These are phyloP conservation scores for Maniola jurtina DNA, from an alignment of 1,140 invertebrate genomes.

Conservation along the genomic window DNA sequence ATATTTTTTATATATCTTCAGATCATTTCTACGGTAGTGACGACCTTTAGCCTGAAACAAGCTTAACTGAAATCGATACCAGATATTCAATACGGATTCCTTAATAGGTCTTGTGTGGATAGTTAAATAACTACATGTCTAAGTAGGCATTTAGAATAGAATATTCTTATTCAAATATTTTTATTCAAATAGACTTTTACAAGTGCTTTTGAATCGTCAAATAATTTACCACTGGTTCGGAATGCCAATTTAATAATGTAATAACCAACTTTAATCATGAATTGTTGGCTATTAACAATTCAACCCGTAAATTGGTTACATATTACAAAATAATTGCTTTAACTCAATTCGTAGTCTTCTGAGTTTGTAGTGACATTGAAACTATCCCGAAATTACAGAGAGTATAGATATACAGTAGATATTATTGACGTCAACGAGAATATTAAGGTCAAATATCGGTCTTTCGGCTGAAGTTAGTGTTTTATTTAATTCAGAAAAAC, in stretches of 20 bases:
- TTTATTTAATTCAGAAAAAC: not conserved
- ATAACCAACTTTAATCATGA: not conserved
- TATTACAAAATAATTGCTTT: constrained; percentile 21
- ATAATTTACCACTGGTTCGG: too few relatives aligned
- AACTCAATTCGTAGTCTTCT: constrained; percentile 10
- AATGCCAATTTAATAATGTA: too few relatives aligned
- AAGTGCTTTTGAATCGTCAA: too few relatives aligned
- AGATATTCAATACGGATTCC: not conserved
- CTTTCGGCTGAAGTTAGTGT: constrained; percentile 1
- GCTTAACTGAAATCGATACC: constrained; percentile 5
- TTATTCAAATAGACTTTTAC: too few relatives aligned
- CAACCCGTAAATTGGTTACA: constrained; percentile 18
- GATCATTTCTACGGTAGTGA: not conserved
- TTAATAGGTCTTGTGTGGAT: too few relatives aligned
- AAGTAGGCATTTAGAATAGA: too few relatives aligned
- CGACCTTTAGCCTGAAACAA: constrained; percentile 1
- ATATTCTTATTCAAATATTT: too few relatives aligned
- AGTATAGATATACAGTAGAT: not conserved
- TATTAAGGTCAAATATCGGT: not conserved
- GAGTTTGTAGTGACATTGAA: constrained; percentile 15
- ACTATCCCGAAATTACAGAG: not conserved
- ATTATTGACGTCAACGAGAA: constrained; percentile 5
- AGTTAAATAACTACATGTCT: too few relatives aligned
- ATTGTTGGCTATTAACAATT: constrained; percentile 8
- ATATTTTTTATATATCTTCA: too few relatives aligned